phyloP scores from a whole-genome alignment of 2,888 invertebrate species.

The Ormyrus rosae region DNA sequence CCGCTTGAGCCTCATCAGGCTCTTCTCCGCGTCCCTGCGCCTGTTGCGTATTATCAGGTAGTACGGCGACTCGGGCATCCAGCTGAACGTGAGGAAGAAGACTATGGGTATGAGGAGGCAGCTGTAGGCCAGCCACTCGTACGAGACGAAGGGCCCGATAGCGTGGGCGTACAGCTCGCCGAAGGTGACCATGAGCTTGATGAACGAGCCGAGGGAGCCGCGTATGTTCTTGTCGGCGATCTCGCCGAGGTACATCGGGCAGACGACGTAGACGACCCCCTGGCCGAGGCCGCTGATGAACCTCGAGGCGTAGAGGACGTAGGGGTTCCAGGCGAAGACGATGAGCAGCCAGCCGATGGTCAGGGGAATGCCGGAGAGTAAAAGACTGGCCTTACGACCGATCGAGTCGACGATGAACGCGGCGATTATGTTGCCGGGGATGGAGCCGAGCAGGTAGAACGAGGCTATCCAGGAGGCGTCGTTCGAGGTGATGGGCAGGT shows the following conservation, averaged over 20 bases:
- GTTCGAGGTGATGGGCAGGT: constrained; percentile 15
- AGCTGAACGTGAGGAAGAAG: constrained; percentile 77
- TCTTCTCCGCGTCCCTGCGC: constrained; percentile 76
- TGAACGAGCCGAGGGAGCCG: constrained; percentile 74
- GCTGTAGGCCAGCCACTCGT: constrained; percentile 71
- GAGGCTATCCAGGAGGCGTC: too few species aligned
- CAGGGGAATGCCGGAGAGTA: constrained; percentile 78
- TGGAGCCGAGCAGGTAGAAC: constrained; percentile 78
- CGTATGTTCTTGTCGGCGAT: constrained; percentile 81
- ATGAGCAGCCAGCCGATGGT: constrained; percentile 80
- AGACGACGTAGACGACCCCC: constrained; percentile 80
- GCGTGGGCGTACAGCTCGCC: constrained; percentile 73
- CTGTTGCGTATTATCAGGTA: constrained; percentile 79
- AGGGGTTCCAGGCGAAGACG: constrained; percentile 79
- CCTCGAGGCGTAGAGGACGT: constrained; percentile 79
- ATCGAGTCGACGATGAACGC: constrained; percentile 78
- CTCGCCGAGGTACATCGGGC: constrained; percentile 82
- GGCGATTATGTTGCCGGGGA: constrained; percentile 78
- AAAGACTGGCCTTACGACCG: constrained; percentile 79
- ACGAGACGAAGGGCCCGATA: constrained; percentile 74
- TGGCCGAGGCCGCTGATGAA: constrained; percentile 82
- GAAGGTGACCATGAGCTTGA: constrained; percentile 72
- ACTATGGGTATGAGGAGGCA: constrained; percentile 76
- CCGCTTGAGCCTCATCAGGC: constrained; percentile 76
- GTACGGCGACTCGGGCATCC: constrained; percentile 82